Percentiles rank a stretch among this genome's conserved stretches.
phyloP scores from a whole-genome alignment of 2,888 invertebrate species.

The Caenorhabditis macrosperma region DNA sequence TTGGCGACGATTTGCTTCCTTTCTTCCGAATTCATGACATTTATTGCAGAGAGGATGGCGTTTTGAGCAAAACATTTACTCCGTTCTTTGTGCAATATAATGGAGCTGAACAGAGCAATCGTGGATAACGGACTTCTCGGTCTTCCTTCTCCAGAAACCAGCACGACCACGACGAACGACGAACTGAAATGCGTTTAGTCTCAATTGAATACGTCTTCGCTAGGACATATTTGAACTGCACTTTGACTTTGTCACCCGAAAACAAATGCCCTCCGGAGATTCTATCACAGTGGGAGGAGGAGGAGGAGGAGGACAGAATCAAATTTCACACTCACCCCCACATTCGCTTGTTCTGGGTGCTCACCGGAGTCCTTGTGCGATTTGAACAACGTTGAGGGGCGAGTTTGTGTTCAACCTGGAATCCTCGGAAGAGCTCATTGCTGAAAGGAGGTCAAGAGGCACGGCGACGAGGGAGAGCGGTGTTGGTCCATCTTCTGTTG shows the following conservation, averaged over 20 bases:
- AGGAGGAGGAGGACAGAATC: background rate
- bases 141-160: conserved; percentile 53
- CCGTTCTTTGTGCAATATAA: conserved; percentile 6
- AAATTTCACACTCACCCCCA: conserved; percentile 36
- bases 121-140: no score
- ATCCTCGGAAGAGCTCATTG: conserved; percentile 46
- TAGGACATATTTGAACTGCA: background rate
- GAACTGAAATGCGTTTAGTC: conserved; percentile 44
- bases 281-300: background rate
- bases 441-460: conserved; percentile 40
- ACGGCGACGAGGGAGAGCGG: conserved; percentile 22
- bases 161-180: conserved; percentile 51
- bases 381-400: conserved; percentile 39
- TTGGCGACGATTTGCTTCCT: conserved; percentile 17
- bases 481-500: conserved; percentile 11
- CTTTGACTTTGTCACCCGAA: background rate
- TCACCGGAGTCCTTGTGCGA: conserved; percentile 21
- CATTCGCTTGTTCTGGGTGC: conserved; percentile 28
- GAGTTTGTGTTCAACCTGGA: conserved; percentile 23
- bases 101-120: background rate
- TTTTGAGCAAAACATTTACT: conserved; percentile 14
- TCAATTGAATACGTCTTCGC: no score
- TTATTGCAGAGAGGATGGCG: conserved; percentile 1
- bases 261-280: background rate
- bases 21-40: conserved; percentile 21